Evolutionary conservation across 1,140 invertebrate species (phyloP), one percentile per base, ranked within the genome.

Genomic region (Listronotus bonariensis): DNA sequence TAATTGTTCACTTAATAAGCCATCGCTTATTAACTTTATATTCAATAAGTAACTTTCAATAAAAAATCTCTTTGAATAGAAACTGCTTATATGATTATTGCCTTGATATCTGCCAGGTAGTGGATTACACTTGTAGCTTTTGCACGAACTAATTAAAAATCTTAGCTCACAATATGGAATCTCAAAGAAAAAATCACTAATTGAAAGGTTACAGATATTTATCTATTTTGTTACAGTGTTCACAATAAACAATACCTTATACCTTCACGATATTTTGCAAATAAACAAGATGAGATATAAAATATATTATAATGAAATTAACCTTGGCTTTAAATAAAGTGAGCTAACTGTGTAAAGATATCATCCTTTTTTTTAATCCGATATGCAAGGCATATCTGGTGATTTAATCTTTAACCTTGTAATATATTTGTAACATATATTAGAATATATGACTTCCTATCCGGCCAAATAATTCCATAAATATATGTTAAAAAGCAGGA

Each of bases 141-240:
- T 56, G 54, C 54, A 56, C 54, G 54, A 56, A 56, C 54, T 40
- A 56, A 56, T 56, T 56, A 56, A 56, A 40, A 34, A 38, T 12
- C 54, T 36, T 36, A 12, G 34, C 34, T 31, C 54, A 38, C 40
- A 56, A 56, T 56, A 56, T 56, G 40, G 54, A 56, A 56, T 56
- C 40, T 15, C 31, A 40, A 12, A 45, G n/a, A 49, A 60, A 60
- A 60, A 60, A 60, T 51, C 45, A 31, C 31, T 60, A 60, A 60
- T 60, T 60, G 57, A 60, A 60, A 60, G 57, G 57, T 60, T 60
- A 60, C 57, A 60, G 57, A 60, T 60, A 36, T 51, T 49, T 60
- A 60, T 60, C 57, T 15, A 20, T 40, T 42, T 55, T 55, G 36
- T 48, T 20, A 41, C n/a, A 31, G 45, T 38, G 48, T 45, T 40